A percentile compares a stretch with the other conserved stretches of the same genome.
Evolutionary conservation across 2,113 vertebrate genomes (phyloP).

Genomic region (Channa argus): DNA sequence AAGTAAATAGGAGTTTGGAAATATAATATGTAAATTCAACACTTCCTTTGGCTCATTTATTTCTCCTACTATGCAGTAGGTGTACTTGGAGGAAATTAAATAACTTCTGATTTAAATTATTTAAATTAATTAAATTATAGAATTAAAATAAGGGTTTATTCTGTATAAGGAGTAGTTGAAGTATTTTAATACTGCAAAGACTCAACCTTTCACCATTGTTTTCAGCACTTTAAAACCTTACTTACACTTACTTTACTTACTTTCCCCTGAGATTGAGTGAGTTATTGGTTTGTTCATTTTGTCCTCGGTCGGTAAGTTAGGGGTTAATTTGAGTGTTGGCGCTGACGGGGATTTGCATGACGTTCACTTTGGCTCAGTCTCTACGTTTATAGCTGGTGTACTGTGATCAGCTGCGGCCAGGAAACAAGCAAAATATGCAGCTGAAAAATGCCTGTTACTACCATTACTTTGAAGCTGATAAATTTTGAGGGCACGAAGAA

Average conservation of each 20-base stretch:
- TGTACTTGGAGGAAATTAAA: not conserved
- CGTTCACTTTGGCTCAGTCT: not conserved
- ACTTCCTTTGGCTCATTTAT: not conserved
- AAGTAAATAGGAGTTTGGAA: not conserved
- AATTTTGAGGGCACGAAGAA: not conserved
- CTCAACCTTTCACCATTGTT: no score
- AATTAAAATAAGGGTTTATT: no score
- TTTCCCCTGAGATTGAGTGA: not conserved
- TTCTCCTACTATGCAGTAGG: not conserved
- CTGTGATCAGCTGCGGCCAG: no score
- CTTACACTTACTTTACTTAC: not conserved
- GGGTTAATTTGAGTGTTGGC: conserved; percentile 23
- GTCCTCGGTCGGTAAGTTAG: conserved; percentile 28
- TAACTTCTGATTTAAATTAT: no score
- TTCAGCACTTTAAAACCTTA: no score
- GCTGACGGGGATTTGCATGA: not conserved
- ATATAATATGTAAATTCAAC: not conserved
- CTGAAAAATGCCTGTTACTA: no score
- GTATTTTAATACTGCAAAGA: no score
- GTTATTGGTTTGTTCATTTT: conserved; percentile 22
- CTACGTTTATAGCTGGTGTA: not conserved
- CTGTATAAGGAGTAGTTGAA: no score
- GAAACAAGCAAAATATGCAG: not conserved
- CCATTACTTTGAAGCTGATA: not conserved
- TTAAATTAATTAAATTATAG: no score